Evolutionary conservation across 2,797 vertebrate genomes (phyloP).

Genomic region (Pseudochromis fuscus): DNA sequence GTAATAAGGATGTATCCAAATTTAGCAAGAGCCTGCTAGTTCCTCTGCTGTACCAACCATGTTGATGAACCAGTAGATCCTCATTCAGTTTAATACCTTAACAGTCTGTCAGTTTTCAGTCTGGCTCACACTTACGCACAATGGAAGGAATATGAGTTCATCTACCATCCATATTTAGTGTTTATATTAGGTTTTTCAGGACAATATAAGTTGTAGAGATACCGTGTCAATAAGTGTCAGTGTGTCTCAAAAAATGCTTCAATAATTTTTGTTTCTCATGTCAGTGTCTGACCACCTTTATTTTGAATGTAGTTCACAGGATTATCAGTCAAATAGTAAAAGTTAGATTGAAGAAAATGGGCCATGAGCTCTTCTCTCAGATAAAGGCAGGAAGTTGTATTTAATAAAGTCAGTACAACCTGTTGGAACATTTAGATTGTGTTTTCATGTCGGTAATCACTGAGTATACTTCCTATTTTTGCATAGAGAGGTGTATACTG

Average conservation of each 20-base stretch:
- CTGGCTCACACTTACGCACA: not conserved
- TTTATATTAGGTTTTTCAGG: not conserved
- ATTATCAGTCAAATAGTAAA: not conserved
- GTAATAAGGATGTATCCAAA: too few species aligned
- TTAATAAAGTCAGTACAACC: not conserved
- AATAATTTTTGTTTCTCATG: too few species aligned
- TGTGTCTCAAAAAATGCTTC: too few species aligned
- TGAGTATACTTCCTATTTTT: not conserved
- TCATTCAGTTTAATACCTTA: not conserved
- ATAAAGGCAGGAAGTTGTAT: not conserved
- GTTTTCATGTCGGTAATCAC: not conserved
- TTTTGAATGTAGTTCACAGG: not conserved
- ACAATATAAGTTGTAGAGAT: not conserved
- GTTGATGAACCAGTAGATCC: not conserved
- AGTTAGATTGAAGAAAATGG: not conserved
- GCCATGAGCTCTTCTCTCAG: not conserved
- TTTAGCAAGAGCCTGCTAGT: too few species aligned
- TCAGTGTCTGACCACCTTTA: too few species aligned
- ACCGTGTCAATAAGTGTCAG: too few species aligned
- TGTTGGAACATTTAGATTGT: not conserved
- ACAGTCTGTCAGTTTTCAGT: not conserved
- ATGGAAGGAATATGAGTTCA: constrained; percentile 5
- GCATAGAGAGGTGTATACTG: not conserved
- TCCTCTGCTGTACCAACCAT: constrained; percentile 34
- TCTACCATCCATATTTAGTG: not conserved